Evolutionary conservation across 2,113 vertebrate species (phyloP).

Genomic region (Echinops telfairi): DNA sequence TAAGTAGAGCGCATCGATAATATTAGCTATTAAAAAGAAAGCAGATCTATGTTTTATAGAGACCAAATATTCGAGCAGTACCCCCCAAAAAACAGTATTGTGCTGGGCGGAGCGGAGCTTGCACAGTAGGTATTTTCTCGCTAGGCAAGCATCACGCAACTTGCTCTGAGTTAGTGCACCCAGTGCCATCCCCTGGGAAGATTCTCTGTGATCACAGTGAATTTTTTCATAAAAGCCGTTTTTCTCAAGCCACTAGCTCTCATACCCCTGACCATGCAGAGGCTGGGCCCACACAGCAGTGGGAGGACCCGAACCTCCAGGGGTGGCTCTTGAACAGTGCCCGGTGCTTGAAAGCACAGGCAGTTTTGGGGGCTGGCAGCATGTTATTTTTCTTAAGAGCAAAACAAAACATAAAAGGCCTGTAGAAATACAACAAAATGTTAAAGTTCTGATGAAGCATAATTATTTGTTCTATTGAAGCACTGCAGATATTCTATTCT

Average conservation of each 20-base stretch:
- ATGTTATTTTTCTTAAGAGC: conserved; percentile 13
- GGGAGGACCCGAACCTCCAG: background rate
- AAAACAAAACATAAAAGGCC: background rate
- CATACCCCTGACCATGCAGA: background rate
- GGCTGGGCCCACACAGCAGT: background rate
- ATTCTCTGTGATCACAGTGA: too few relatives aligned
- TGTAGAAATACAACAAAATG: conserved; percentile 15
- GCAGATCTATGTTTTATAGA: background rate
- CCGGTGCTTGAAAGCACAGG: background rate
- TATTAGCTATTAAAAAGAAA: background rate
- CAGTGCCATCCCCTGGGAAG: too few relatives aligned
- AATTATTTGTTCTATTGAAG: background rate
- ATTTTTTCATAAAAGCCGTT: too few relatives aligned
- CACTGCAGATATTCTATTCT: background rate
- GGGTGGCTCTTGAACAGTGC: background rate
- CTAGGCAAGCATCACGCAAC: too few relatives aligned
- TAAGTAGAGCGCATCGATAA: background rate
- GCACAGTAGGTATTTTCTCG: too few relatives aligned
- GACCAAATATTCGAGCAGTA: background rate
- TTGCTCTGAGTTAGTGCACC: too few relatives aligned
- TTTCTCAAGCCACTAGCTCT: too few relatives aligned
- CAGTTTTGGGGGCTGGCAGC: background rate
- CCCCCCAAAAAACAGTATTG: too few relatives aligned
- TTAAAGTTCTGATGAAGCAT: conserved; percentile 33
- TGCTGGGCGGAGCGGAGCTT: too few relatives aligned